Evolutionary conservation across 2,888 invertebrate species (phyloP).

Genomic region (Brenthis daphne): DNA sequence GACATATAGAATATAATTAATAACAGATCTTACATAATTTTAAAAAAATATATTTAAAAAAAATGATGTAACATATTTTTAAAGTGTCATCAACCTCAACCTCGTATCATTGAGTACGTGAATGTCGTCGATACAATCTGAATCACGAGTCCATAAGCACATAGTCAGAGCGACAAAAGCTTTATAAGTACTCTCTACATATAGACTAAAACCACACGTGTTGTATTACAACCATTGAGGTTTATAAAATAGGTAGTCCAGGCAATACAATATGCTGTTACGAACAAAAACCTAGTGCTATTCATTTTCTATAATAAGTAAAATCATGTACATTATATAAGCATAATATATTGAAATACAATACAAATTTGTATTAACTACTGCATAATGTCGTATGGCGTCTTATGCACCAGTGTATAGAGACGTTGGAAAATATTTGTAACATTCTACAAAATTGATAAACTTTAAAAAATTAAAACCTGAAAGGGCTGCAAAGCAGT

Average conservation of each 20-base stretch:
- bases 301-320: background rate
- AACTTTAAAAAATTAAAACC: slow-evolving; percentile 31
- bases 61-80: slow-evolving; percentile 3
- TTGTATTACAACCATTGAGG: slow-evolving; percentile 25
- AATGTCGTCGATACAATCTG: slow-evolving; percentile 60
- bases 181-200: slow-evolving; percentile 6
- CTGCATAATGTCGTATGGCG: too few species aligned
- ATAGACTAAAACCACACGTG: slow-evolving; percentile 26
- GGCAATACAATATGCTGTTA: slow-evolving; percentile 1
- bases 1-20: too few species aligned
- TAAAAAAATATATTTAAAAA: background rate
- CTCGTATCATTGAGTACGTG: slow-evolving; percentile 31
- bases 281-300: background rate
- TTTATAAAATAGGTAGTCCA: slow-evolving; percentile 17
- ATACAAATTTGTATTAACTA: too few species aligned
- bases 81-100: slow-evolving; percentile 30
- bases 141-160: slow-evolving; percentile 60
- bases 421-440: background rate
- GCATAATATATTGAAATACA: too few species aligned
- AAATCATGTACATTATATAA: too few species aligned
- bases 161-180: slow-evolving; percentile 45
- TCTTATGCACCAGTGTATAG: background rate
- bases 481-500: slow-evolving; percentile 37
- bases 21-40: too few species aligned
- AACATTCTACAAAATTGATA: background rate